Evolutionary conservation across 2,797 vertebrate species (phyloP).

Genomic region (Tachyglossus aculeatus): DNA sequence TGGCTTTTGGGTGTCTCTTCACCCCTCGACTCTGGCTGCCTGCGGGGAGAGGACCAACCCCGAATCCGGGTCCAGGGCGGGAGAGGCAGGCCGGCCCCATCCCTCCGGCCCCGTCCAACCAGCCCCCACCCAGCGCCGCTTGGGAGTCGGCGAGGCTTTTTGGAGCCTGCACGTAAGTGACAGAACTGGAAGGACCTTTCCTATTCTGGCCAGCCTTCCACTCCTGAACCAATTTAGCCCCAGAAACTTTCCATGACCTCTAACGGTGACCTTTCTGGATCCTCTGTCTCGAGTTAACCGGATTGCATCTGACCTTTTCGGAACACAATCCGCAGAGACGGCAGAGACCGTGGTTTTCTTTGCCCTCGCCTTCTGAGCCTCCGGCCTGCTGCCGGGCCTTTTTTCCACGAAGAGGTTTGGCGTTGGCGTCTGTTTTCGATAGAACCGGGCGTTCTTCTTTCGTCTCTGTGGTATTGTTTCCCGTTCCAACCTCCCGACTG

Average conservation of each 20-base stretch:
- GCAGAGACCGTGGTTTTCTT: not conserved
- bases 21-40: too few relatives aligned
- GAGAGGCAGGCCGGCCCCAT: too few relatives aligned
- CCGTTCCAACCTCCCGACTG: slow-evolving; percentile 20
- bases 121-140: too few relatives aligned
- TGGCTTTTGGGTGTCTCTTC: too few relatives aligned
- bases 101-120: too few relatives aligned
- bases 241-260: not conserved
- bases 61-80: too few relatives aligned
- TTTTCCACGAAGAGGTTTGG: slow-evolving; percentile 31
- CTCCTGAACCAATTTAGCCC: not conserved
- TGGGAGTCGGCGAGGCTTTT: too few relatives aligned
- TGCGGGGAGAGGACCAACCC: too few relatives aligned
- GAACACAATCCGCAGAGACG: not conserved
- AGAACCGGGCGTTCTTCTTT: slow-evolving; percentile 42
- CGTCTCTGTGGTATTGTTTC: slow-evolving; percentile 29
- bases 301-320: not conserved
- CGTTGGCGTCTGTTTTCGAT: slow-evolving; percentile 36
- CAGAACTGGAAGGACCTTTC: not conserved
- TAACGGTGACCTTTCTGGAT: not conserved
- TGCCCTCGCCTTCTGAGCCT: not conserved
- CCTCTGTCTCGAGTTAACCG: not conserved
- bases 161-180: not conserved
- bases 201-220: not conserved
- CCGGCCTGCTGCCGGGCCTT: slow-evolving; percentile 1